phyloP scores from a whole-genome alignment of 2,113 vertebrate species.

The Chaetorhynchus papuensis region DNA sequence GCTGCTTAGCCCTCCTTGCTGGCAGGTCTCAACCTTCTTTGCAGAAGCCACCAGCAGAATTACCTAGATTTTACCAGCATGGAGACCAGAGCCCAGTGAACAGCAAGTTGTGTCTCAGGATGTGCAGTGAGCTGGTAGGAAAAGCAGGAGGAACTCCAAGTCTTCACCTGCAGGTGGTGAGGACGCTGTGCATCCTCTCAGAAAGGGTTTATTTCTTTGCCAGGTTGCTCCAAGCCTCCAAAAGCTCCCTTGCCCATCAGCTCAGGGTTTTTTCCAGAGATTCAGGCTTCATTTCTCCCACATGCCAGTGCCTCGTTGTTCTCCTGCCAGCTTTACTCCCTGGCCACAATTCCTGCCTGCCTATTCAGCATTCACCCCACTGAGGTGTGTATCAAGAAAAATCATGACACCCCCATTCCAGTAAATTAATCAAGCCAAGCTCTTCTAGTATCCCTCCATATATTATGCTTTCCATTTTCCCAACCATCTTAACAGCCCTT shows the following conservation, averaged over 20 bases:
- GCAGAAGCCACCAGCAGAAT: background rate
- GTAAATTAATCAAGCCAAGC: background rate
- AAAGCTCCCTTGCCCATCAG: background rate
- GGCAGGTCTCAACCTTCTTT: background rate
- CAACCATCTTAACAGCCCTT: background rate
- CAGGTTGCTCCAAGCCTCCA: background rate
- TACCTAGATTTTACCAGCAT: background rate
- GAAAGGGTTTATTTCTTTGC: background rate
- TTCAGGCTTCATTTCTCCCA: background rate
- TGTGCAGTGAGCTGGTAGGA: fast-evolving
- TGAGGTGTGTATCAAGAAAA: background rate
- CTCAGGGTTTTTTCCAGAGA: background rate
- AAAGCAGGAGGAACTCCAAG: background rate
- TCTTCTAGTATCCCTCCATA: background rate
- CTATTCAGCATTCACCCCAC: background rate
- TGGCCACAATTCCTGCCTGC: background rate
- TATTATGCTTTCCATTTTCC: background rate
- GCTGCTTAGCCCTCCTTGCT: background rate
- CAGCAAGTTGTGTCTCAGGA: background rate
- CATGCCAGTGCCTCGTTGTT: fast-evolving
- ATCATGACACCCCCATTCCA: background rate
- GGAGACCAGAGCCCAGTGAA: background rate
- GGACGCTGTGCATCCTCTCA: background rate
- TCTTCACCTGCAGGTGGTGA: background rate
- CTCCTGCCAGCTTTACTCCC: background rate